Evolutionary conservation across 2,797 vertebrate species (phyloP), one percentile per base, ranked within the genome.

Genomic region (Dallia pectoralis): DNA sequence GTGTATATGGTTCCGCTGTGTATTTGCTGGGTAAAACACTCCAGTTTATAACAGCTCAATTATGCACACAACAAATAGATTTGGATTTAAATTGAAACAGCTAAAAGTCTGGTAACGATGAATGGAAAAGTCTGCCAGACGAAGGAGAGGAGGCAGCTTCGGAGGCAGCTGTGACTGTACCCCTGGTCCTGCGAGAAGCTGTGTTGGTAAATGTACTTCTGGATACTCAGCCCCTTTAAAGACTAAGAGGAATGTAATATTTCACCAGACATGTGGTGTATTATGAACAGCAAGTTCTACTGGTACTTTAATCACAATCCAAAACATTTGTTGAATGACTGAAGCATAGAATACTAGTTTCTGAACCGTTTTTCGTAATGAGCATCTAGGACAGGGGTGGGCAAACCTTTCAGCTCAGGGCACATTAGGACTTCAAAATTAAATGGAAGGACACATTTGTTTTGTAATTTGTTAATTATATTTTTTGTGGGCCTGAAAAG

Each of bases 201-300:
- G 72, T 29, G 40, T 70, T 33, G 78, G 64, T 56, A 73, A 82
- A 82, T 82, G 79, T 14, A 16, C 71, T 62, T 71, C 61, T 73
- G 53, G 66, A 63, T 40, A 22, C 56, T 76, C 30, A 63, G 33
- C 77, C 70, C 81, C 75, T 76, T 22, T 22, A n/a, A n/a, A 56
- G 11, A 56, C 51, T 56, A 56, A 56, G 51, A 56, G 40, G 19
- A 56, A 56, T 51, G 49, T 18, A 6, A n/a, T n/a, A n/a, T n/a
- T 51, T 18, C 2, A n/a, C n/a, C 2, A 7, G n/a, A 53, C n/a
- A 11, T 8, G 25, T 56, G 53, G 8, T 56, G 9, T 22, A 22
- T 22, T 11, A 56, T 25, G 51, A 53, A n/a, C 12, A 56, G 6
- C 51, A 19, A 22, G 51, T n/a, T 19, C 19, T 53, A 22, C 51